These are phyloP conservation scores for Craseonycteris thonglongyai DNA, from an alignment of 2,113 vertebrate species.

Conservation along the genomic window DNA sequence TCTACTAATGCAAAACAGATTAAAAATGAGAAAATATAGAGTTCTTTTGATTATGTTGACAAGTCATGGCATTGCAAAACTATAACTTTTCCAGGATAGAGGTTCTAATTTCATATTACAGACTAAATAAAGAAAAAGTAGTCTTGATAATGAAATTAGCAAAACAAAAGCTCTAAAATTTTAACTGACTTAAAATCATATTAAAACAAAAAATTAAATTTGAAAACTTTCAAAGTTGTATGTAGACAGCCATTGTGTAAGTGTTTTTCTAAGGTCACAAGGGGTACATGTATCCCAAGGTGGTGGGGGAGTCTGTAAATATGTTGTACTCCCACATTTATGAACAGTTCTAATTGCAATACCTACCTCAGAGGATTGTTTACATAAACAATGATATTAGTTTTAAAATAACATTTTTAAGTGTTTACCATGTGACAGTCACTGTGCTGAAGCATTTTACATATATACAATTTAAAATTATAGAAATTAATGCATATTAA, in stretches of 20 bases:
- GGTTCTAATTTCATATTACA: not conserved
- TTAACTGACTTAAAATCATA: not conserved
- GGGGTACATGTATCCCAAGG: not conserved
- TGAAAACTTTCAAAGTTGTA: not conserved
- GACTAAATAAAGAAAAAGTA: not conserved
- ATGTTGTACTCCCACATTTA: not conserved
- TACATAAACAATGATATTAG: not conserved
- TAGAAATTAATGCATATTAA: not conserved
- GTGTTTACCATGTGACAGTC: not conserved
- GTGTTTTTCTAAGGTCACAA: not conserved
- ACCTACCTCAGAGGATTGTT: not conserved
- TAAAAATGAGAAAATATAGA: not conserved
- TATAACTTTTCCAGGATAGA: not conserved
- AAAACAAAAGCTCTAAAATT: not conserved
- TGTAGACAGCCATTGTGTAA: not conserved
- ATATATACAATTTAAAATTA: not conserved
- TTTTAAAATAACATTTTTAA: not conserved
- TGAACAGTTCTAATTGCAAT: not conserved
- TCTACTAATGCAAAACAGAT: not conserved
- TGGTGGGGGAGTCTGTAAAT: not conserved
- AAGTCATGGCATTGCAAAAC: not conserved
- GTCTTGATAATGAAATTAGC: not conserved
- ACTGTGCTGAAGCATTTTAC: not conserved
- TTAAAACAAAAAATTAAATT: not conserved
- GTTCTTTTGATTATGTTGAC: not conserved